Percentiles rank a stretch among this genome's conserved stretches.
phyloP scores from a whole-genome alignment of 1,140 invertebrate species.

The Sitobion miscanthi region DNA sequence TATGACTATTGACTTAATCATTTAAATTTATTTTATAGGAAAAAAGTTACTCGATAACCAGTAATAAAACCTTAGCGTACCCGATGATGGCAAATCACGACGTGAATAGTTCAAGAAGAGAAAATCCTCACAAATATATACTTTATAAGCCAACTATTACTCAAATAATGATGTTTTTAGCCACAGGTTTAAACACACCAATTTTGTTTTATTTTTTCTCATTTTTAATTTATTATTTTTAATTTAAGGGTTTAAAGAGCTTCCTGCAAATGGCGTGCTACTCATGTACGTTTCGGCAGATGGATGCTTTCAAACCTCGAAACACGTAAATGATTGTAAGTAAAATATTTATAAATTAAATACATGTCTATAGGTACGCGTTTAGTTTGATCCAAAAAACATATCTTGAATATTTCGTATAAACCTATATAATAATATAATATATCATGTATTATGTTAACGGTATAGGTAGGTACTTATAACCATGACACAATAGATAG shows the following conservation, averaged over 20 bases:
- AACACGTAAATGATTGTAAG: constrained; percentile 90
- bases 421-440: too few species aligned
- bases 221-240: background rate
- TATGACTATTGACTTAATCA: background rate
- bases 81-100: constrained; percentile 60
- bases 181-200: constrained; percentile 70
- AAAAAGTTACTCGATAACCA: constrained; percentile 62
- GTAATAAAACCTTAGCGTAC: constrained; percentile 62
- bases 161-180: constrained; percentile 91
- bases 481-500: too few species aligned
- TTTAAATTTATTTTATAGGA: constrained; percentile 59
- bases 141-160: constrained; percentile 94
- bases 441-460: too few species aligned
- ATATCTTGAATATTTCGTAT: background rate
- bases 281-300: constrained; percentile 94
- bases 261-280: constrained; percentile 88
- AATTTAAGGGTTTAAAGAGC: constrained; percentile 79
- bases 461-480: background rate
- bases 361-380: background rate
- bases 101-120: constrained; percentile 67
- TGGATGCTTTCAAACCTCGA: constrained; percentile 85
- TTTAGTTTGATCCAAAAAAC: background rate
- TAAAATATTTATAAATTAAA: constrained; percentile 59
- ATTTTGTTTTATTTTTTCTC: background rate
- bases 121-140: constrained; percentile 97